Evolutionary conservation across 2,113 vertebrate genomes (phyloP).

Genomic region (Dunckerocampus dactyliophorus): DNA sequence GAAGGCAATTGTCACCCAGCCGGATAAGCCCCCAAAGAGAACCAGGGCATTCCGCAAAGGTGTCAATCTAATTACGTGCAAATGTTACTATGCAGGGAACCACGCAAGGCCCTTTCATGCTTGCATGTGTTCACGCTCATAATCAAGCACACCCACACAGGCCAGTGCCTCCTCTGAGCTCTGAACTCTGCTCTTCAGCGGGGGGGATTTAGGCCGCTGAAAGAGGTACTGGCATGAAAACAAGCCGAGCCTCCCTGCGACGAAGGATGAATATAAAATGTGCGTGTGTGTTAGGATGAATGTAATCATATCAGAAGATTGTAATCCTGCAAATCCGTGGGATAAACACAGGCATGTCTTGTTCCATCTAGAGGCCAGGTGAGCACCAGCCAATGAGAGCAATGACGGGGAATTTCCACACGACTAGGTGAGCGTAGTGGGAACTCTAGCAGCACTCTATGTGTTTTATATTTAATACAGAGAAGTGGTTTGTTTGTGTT

Average conservation of each 20-base stretch:
- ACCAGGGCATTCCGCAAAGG: conserved; percentile 45
- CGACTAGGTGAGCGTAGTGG: conserved; percentile 6
- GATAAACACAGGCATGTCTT: conserved; percentile 48
- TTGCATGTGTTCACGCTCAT: conserved; percentile 28
- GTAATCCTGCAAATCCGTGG: conserved; percentile 44
- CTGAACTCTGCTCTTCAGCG: conserved; percentile 48
- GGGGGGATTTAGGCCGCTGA: conserved; percentile 32
- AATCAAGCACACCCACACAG: conserved; percentile 25
- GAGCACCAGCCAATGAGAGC: conserved; percentile 18
- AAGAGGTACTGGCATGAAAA: conserved; percentile 33
- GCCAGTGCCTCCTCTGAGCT: conserved; percentile 9
- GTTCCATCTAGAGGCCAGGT: conserved; percentile 48
- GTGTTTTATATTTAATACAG: background rate
- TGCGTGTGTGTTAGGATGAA: conserved; percentile 24
- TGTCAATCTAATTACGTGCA: conserved; percentile 58
- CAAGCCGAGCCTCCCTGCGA: conserved; percentile 29
- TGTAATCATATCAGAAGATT: conserved; percentile 35
- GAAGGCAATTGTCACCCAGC: conserved; percentile 48
- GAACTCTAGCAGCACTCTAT: background rate
- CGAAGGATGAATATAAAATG: conserved; percentile 17
- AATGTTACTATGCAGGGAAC: conserved; percentile 49
- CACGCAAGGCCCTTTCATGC: conserved; percentile 13
- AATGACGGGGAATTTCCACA: conserved; percentile 23
- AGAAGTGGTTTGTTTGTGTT: too few species aligned
- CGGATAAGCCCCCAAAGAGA: conserved; percentile 35